phyloP scores from a whole-genome alignment of 2,797 vertebrate genomes.

The Acanthurus leucopareius region DNA sequence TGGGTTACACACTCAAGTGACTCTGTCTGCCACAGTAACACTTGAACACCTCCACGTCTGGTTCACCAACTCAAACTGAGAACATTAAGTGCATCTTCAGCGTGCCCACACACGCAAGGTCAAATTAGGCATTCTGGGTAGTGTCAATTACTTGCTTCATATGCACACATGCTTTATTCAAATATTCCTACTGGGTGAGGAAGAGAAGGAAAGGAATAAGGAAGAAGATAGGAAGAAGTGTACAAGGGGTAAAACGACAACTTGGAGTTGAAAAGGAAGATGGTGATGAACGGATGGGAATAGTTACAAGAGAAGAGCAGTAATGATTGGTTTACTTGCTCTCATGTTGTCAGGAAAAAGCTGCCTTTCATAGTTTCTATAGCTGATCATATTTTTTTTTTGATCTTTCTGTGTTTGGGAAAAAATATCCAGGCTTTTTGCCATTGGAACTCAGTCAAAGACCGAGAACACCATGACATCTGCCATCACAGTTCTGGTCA shows the following conservation, averaged over 20 bases:
- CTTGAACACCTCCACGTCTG: constrained; percentile 7
- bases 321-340: neutral
- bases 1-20: constrained; percentile 5
- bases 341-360: neutral
- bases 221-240: neutral
- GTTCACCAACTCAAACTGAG: neutral
- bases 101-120: constrained; percentile 1
- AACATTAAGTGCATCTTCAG: neutral
- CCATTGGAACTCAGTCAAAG: no score
- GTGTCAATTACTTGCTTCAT: neutral
- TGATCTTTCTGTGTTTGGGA: no score
- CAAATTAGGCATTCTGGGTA: neutral
- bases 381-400: neutral
- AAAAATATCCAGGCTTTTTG: no score
- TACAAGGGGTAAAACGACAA: neutral
- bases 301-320: neutral
- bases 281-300: neutral
- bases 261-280: neutral
- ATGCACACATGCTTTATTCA: neutral
- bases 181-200: neutral
- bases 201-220: neutral
- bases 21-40: constrained; percentile 13
- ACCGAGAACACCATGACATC: no score
- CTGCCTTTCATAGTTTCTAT: constrained; percentile 8
- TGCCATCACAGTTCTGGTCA: neutral